A percentile compares a stretch with the other conserved stretches of the same genome.
These are phyloP conservation scores for Sycophaga agraensis DNA, from an alignment of 1,140 invertebrate genomes.

Conservation along the genomic window DNA sequence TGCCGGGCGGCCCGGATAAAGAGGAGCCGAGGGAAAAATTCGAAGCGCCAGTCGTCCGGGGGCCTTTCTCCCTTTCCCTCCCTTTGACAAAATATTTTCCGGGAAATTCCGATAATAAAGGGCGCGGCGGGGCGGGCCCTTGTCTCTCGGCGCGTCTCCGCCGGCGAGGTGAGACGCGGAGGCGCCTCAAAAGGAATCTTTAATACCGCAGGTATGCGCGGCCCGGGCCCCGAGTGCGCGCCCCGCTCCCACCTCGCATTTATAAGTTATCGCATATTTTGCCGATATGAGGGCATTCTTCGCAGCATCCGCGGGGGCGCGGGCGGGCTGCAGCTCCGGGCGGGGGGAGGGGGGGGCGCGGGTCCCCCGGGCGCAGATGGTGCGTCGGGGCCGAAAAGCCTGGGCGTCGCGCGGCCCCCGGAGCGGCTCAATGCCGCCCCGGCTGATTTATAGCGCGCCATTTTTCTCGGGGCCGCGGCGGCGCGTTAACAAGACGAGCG, in stretches of 20 bases:
- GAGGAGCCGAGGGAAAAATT: not conserved
- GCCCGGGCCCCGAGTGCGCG: not conserved
- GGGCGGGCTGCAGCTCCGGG: too few relatives aligned
- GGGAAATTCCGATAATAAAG: slow-evolving; percentile 28
- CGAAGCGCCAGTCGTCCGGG: not conserved
- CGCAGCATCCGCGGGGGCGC: not conserved
- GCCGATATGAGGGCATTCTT: slow-evolving; percentile 20
- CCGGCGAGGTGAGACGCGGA: too few relatives aligned
- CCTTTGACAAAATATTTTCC: slow-evolving; percentile 25
- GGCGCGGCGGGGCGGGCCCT: not conserved
- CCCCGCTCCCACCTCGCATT: slow-evolving; percentile 30
- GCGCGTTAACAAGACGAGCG: slow-evolving; percentile 26
- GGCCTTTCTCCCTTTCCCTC: not conserved
- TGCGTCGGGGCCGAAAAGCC: too few relatives aligned
- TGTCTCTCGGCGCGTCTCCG: not conserved
- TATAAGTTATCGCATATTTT: slow-evolving; percentile 35
- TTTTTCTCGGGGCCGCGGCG: slow-evolving; percentile 19
- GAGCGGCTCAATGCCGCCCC: too few relatives aligned
- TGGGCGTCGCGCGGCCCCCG: too few relatives aligned
- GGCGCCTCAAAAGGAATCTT: slow-evolving; percentile 41
- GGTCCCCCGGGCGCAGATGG: too few relatives aligned
- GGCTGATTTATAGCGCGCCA: slow-evolving; percentile 28
- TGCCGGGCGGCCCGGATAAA: not conserved
- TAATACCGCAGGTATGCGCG: slow-evolving; percentile 41
- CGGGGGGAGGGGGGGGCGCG: too few relatives aligned